phyloP scores from a whole-genome alignment of 1,140 invertebrate genomes.

The Drosophila pruinosa region DNA sequence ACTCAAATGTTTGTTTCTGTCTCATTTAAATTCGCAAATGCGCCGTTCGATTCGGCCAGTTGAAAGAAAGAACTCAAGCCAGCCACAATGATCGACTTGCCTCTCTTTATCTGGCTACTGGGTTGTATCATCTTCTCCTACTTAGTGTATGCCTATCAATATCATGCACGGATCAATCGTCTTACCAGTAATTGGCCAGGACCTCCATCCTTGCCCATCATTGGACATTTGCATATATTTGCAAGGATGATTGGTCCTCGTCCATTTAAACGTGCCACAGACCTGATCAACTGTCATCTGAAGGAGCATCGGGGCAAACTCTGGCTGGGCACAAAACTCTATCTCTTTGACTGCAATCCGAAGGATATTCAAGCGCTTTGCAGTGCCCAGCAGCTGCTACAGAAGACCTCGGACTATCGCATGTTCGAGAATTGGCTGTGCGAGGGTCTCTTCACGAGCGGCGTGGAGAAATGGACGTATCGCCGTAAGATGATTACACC shows the following conservation, averaged over 20 bases:
- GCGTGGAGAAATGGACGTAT: constrained; percentile 89
- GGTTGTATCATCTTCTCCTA: constrained; percentile 8
- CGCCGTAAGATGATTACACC: constrained; percentile 92
- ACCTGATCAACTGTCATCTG: constrained; percentile 35
- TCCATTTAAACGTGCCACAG: constrained; percentile 26
- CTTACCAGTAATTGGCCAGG: constrained; percentile 60
- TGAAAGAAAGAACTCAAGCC: constrained; percentile 9
- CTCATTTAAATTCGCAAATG: constrained; percentile 49
- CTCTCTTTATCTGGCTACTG: constrained; percentile 27
- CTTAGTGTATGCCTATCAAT: constrained; percentile 24
- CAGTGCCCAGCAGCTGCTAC: constrained; percentile 83
- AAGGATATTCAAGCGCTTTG: constrained; percentile 67
- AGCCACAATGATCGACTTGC: constrained; percentile 34
- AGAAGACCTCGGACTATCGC: constrained; percentile 76
- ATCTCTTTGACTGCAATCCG: constrained; percentile 64
- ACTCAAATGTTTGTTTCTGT: neutral
- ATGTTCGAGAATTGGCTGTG: constrained; percentile 87
- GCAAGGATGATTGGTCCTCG: constrained; percentile 45
- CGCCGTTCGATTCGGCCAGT: constrained; percentile 27
- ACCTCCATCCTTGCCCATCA: constrained; percentile 47
- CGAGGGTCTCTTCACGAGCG: constrained; percentile 86
- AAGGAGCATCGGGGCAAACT: constrained; percentile 65
- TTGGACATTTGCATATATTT: constrained; percentile 62
- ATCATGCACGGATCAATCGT: constrained; percentile 45
- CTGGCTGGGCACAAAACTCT: constrained; percentile 61